A percentile compares a stretch with the other conserved stretches of the same genome.
Conservation (phyloP, 2,888 invertebrate species). For the Spatulosminthurus flaviceps region DNA sequence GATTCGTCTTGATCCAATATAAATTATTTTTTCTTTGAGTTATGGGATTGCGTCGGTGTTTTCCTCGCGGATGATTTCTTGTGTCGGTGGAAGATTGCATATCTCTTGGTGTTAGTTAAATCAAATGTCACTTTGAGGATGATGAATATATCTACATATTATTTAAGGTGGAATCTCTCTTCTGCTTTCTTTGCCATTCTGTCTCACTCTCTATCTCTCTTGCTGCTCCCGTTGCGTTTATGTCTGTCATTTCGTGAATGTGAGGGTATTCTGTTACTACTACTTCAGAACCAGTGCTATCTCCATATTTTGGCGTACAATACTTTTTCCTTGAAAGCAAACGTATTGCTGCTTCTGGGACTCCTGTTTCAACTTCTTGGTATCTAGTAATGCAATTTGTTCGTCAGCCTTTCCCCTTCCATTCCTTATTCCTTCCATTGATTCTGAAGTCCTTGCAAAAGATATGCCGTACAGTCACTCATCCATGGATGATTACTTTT, state of each 20-base stretch:
- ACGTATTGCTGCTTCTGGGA: no score
- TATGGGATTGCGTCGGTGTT: constrained; percentile 25
- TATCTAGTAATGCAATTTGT: no score
- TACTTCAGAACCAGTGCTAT: neutral
- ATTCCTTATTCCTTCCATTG: no score
- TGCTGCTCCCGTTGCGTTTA: neutral
- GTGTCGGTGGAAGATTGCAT: neutral
- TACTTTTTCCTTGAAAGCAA: no score
- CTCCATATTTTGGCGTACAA: no score
- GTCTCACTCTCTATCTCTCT: neutral
- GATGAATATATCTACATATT: constrained; percentile 28
- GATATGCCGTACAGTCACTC: no score
- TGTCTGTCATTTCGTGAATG: neutral
- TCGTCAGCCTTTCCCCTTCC: no score
- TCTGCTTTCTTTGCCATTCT: no score
- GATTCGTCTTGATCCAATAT: constrained; percentile 43
- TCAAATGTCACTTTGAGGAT: constrained; percentile 33
- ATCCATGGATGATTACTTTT: neutral
- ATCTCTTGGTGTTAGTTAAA: constrained; percentile 18
- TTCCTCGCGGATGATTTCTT: neutral
- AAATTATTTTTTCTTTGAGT: constrained; percentile 27
- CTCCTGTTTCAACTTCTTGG: no score
- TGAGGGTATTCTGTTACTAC: neutral
- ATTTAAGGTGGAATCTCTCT: constrained; percentile 16
- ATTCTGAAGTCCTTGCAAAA: no score